Conservation (phyloP, 2,797 vertebrate species). For the Agapornis canus region DNA sequence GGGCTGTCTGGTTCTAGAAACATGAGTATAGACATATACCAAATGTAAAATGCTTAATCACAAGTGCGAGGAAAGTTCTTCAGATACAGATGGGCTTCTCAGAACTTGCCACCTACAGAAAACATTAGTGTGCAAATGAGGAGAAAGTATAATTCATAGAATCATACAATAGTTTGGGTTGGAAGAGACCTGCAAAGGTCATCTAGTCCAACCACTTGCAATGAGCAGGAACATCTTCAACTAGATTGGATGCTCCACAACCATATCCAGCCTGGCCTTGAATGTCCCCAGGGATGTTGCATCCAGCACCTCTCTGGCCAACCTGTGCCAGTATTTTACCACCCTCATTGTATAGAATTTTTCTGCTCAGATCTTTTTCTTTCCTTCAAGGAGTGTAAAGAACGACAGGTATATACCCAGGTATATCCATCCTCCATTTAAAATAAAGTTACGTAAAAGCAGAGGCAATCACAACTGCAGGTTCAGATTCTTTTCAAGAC, state of each 20-base stretch:
- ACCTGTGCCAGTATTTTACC: neutral
- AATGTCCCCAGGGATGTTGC: neutral
- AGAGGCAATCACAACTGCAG: neutral
- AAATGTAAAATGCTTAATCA: neutral
- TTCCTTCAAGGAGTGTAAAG: neutral
- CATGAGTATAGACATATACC: neutral
- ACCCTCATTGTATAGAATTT: neutral
- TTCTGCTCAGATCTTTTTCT: neutral
- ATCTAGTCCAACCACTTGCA: neutral
- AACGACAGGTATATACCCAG: neutral
- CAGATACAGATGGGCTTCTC: neutral
- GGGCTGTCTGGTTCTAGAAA: neutral
- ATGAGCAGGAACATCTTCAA: neutral
- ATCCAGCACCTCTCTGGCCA: neutral
- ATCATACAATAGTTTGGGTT: neutral
- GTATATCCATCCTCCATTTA: neutral
- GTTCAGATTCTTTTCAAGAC: neutral
- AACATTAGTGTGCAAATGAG: neutral
- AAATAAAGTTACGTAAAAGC: neutral
- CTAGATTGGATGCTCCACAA: neutral
- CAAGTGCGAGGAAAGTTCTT: neutral
- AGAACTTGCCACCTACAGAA: neutral
- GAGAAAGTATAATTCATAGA: neutral
- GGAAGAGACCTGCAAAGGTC: neutral
- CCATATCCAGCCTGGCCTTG: neutral